phyloP scores from a whole-genome alignment of 2,113 vertebrate species.

The Dipodomys spectabilis region DNA sequence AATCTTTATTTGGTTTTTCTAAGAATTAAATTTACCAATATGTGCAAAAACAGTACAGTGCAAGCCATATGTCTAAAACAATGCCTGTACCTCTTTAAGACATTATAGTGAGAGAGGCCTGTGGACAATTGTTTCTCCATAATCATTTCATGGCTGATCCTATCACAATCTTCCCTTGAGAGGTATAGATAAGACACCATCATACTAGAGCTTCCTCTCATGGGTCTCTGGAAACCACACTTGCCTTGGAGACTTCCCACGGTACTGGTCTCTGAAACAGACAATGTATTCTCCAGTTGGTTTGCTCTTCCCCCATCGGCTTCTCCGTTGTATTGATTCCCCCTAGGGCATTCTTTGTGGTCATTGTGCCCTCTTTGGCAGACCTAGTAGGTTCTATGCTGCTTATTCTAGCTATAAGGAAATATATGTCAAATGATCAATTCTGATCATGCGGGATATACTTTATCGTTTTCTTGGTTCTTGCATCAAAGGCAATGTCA shows the following conservation, averaged over 20 bases:
- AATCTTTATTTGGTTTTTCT: neutral
- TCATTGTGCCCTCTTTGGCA: neutral
- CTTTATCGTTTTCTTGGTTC: neutral
- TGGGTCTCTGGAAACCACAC: neutral
- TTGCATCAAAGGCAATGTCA: neutral
- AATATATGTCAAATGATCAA: neutral
- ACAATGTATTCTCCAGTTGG: neutral
- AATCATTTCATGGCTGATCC: neutral
- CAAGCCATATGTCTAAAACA: neutral
- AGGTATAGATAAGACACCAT: neutral
- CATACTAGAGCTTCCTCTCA: neutral
- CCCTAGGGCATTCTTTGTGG: neutral
- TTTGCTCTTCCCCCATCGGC: neutral
- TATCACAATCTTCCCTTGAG: neutral
- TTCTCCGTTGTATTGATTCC: neutral
- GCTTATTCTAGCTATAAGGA: neutral
- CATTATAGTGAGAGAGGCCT: neutral
- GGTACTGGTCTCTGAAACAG: neutral
- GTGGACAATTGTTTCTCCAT: neutral
- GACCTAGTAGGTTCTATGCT: neutral
- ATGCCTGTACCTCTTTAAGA: neutral
- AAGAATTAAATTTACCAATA: neutral
- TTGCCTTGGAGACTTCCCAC: neutral
- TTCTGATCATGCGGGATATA: neutral
- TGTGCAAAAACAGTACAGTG: neutral